Evolutionary conservation across 2,888 invertebrate genomes (phyloP).

Genomic region (Anthoptus insignis): DNA sequence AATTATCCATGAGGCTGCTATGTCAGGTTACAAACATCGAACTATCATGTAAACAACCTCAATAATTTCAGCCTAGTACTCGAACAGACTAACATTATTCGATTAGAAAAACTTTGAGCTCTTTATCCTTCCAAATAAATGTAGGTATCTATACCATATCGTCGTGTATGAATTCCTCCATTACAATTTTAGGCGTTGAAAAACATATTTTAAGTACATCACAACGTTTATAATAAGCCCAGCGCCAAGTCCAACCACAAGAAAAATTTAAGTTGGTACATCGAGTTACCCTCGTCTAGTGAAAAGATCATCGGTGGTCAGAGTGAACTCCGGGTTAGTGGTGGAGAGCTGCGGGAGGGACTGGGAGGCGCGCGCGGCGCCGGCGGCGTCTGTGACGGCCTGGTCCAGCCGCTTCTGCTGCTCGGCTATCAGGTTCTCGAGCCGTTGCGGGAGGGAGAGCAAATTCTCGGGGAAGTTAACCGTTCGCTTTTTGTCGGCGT

Average conservation of each 20-base stretch:
- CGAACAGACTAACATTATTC: too few relatives aligned
- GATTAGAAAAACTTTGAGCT: too few relatives aligned
- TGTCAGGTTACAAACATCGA: too few relatives aligned
- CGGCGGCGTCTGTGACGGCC: slow-evolving; percentile 66
- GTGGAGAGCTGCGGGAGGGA: slow-evolving; percentile 69
- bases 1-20: too few relatives aligned
- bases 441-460: slow-evolving; percentile 68
- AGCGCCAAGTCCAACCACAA: not conserved
- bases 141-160: too few relatives aligned
- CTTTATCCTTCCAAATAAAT: too few relatives aligned
- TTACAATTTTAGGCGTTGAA: too few relatives aligned
- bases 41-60: too few relatives aligned
- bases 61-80: too few relatives aligned
- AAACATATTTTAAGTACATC: too few relatives aligned
- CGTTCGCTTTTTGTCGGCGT: slow-evolving; percentile 64
- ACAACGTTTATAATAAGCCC: too few relatives aligned
- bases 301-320: slow-evolving; percentile 3
- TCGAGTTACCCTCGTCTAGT: slow-evolving; percentile 54
- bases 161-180: too few relatives aligned
- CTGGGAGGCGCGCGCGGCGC: slow-evolving; percentile 63
- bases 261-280: not conserved
- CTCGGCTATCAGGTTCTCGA: slow-evolving; percentile 51
- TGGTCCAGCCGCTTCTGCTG: slow-evolving; percentile 67
- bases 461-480: slow-evolving; percentile 72
- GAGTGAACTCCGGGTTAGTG: slow-evolving; percentile 45